phyloP scores from a whole-genome alignment of 2,888 invertebrate species.

The Ochropleura leucogaster region DNA sequence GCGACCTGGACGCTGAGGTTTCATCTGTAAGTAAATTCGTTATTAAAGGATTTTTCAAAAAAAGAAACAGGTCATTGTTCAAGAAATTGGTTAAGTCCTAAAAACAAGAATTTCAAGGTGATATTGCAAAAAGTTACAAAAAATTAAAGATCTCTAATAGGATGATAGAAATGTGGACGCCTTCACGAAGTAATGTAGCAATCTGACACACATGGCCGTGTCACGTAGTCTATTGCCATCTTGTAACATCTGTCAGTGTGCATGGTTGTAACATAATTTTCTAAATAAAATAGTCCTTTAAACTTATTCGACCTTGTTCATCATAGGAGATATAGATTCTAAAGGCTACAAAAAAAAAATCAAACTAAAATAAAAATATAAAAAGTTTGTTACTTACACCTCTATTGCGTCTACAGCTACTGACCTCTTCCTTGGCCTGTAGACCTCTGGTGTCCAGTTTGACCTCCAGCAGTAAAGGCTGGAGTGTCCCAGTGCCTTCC shows the following conservation, averaged over 20 bases:
- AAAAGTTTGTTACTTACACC: conserved; percentile 76
- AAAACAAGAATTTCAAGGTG: not conserved
- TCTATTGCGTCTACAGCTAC: conserved; percentile 75
- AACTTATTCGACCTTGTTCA: too few species aligned
- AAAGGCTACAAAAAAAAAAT: not conserved
- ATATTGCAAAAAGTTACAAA: not conserved
- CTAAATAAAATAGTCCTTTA: too few species aligned
- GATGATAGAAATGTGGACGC: too few species aligned
- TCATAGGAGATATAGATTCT: too few species aligned
- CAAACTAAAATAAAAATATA: conserved; percentile 7
- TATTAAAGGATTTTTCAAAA: not conserved
- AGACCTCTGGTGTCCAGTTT: conserved; percentile 98
- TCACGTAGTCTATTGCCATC: too few species aligned
- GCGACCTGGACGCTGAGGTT: conserved; percentile 69
- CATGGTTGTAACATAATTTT: too few species aligned
- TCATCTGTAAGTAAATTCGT: conserved; percentile 70
- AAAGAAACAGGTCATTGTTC: not conserved
- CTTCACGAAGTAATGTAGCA: too few species aligned
- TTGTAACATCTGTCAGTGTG: too few species aligned
- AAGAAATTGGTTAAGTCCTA: not conserved
- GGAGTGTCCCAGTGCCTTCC: conserved; percentile 97
- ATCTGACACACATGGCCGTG: too few species aligned
- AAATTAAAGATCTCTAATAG: not conserved
- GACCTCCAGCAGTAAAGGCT: conserved; percentile 97
- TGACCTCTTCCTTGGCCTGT: conserved; percentile 93